These are phyloP conservation scores for Mactromeris polynyma DNA, from an alignment of 2,888 invertebrate genomes.

Conservation along the genomic window DNA sequence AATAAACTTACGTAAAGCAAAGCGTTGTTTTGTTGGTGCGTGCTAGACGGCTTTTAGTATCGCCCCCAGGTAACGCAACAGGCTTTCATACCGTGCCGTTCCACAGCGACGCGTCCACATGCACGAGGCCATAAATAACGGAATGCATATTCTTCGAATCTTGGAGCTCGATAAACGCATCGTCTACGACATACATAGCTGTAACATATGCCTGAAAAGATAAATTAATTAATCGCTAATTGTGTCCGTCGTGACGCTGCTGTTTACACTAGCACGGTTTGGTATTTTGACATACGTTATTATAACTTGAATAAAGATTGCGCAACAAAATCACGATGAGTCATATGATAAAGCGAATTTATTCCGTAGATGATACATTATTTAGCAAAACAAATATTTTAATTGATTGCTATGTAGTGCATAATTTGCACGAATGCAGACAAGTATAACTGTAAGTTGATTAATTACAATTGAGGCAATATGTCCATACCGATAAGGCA, in stretches of 20 bases:
- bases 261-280: no score
- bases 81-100: conserved; percentile 57
- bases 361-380: no score
- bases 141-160: conserved; percentile 69
- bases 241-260: background rate
- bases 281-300: no score
- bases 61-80: conserved; percentile 65
- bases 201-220: conserved; percentile 16
- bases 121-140: conserved; percentile 66
- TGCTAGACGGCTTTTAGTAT: conserved; percentile 38
- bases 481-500: no score
- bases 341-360: no score
- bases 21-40: background rate
- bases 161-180: conserved; percentile 41
- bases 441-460: no score
- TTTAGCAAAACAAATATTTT: no score
- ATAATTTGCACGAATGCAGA: background rate
- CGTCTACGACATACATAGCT: conserved; percentile 42
- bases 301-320: no score
- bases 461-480: no score
- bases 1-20: background rate
- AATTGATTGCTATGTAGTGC: background rate
- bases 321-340: no score
- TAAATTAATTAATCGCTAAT: background rate
- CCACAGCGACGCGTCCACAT: conserved; percentile 53